These are phyloP conservation scores for Globia sparganii DNA, from an alignment of 2,888 invertebrate genomes.

Conservation along the genomic window DNA sequence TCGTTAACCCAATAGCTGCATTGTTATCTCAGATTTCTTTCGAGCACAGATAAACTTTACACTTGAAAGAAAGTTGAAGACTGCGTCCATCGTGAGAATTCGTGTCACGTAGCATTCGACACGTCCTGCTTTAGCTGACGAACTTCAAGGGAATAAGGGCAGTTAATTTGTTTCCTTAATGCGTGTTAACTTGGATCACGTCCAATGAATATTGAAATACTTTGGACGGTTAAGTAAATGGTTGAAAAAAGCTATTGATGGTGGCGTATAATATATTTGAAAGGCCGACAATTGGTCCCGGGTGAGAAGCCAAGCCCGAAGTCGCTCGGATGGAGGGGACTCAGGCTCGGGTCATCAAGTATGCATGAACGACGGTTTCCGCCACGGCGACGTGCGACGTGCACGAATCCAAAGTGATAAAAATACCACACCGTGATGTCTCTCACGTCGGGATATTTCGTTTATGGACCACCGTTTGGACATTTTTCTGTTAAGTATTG, in stretches of 20 bases:
- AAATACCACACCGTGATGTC: slow-evolving; percentile 63
- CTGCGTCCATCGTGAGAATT: slow-evolving; percentile 46
- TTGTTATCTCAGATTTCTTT: slow-evolving; percentile 29
- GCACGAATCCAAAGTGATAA: slow-evolving; percentile 65
- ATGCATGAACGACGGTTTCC: slow-evolving; percentile 81
- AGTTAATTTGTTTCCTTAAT: slow-evolving; percentile 47
- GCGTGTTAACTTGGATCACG: slow-evolving; percentile 48
- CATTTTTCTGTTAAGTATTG: slow-evolving; percentile 6
- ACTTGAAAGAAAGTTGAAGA: slow-evolving; percentile 43
- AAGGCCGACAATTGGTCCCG: slow-evolving; percentile 57
- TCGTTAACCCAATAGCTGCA: slow-evolving; percentile 36
- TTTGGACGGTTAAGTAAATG: slow-evolving; percentile 34
- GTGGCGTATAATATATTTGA: slow-evolving; percentile 53
- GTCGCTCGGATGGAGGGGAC: slow-evolving; percentile 67
- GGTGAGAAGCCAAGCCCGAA: slow-evolving; percentile 63
- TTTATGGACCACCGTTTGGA: slow-evolving; percentile 56
- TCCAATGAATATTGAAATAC: slow-evolving; percentile 54
- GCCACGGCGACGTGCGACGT: slow-evolving; percentile 56
- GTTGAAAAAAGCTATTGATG: slow-evolving; percentile 36
- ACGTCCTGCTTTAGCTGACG: slow-evolving; percentile 60
- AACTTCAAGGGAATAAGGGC: slow-evolving; percentile 55
- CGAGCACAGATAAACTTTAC: slow-evolving; percentile 37
- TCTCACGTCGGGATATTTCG: slow-evolving; percentile 46
- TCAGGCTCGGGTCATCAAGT: slow-evolving; percentile 78
- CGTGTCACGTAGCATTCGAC: slow-evolving; percentile 62